Percentiles rank a stretch among this genome's conserved stretches.
These are phyloP conservation scores for Morphnarchus princeps DNA, from an alignment of 2,113 vertebrate genomes.

Conservation along the genomic window DNA sequence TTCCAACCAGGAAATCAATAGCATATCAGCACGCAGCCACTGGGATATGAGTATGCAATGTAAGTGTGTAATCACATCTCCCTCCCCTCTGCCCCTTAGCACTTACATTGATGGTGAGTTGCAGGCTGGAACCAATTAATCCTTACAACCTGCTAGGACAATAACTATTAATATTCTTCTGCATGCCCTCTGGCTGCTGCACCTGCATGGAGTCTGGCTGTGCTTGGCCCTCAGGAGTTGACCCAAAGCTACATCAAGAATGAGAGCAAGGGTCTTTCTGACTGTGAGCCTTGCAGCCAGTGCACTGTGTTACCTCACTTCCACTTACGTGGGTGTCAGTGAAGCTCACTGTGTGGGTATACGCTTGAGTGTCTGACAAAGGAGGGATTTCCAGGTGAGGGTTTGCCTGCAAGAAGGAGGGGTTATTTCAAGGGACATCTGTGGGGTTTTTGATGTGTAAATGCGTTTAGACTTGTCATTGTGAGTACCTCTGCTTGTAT, in stretches of 20 bases:
- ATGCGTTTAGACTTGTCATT: neutral
- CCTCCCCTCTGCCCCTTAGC: neutral
- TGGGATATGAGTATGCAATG: neutral
- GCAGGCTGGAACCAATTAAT: constrained; percentile 36
- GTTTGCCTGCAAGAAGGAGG: neutral
- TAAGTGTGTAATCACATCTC: constrained; percentile 14
- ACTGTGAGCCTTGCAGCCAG: neutral
- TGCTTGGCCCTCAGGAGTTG: neutral
- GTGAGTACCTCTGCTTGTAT: neutral
- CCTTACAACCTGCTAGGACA: constrained; percentile 5
- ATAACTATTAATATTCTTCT: constrained; percentile 40
- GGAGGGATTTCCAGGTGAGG: neutral
- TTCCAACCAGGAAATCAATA: constrained; percentile 48
- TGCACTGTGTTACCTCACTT: neutral
- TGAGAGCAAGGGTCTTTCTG: neutral
- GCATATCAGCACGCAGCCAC: neutral
- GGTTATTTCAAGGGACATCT: neutral
- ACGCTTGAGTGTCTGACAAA: neutral
- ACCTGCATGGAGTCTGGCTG: neutral
- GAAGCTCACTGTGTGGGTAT: neutral
- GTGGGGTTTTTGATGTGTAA: neutral
- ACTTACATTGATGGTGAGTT: neutral
- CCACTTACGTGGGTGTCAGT: neutral
- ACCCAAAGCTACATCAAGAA: neutral
- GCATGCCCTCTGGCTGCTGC: neutral